Percentiles rank a stretch among this genome's conserved stretches.
Conservation (phyloP, 92 coral and sea anemone species). For the Paramuricea clavata region DNA sequence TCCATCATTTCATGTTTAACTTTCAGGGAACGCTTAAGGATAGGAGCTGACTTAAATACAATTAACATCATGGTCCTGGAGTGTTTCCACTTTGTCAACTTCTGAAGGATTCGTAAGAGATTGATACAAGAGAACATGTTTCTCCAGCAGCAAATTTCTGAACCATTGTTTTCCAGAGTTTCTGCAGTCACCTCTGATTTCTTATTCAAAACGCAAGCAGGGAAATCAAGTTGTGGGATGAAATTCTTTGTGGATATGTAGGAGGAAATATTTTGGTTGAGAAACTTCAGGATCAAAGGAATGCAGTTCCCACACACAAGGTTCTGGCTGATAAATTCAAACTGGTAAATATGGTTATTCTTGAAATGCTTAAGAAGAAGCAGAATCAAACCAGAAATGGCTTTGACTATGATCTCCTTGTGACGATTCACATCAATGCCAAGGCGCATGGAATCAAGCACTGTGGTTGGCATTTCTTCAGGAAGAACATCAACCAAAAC, state of each 20-base stretch:
- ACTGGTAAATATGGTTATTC: slow-evolving; percentile 90
- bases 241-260: slow-evolving; percentile 96
- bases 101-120: slow-evolving; percentile 91
- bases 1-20: slow-evolving; percentile 97
- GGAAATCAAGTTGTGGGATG: slow-evolving; percentile 96
- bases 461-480: slow-evolving; percentile 98
- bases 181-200: slow-evolving; percentile 94
- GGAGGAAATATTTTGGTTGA: slow-evolving; percentile 93
- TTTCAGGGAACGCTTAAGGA: slow-evolving; percentile 92
- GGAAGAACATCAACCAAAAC: slow-evolving; percentile 95
- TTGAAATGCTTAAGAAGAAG: slow-evolving; percentile 93
- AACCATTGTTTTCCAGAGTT: slow-evolving; percentile 91
- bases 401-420: slow-evolving; percentile 95
- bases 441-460: slow-evolving; percentile 94
- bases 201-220: slow-evolving; percentile 83
- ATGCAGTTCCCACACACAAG: slow-evolving; percentile 98
- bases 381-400: slow-evolving; percentile 89
- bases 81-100: slow-evolving; percentile 98
- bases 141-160: slow-evolving; percentile 98
- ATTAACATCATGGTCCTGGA: slow-evolving; percentile 99
- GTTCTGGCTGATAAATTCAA: slow-evolving; percentile 97
- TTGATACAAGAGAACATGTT: slow-evolving; percentile 95
- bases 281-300: slow-evolving; percentile 92
- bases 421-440: slow-evolving; percentile 99
- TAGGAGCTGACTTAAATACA: slow-evolving; percentile 98